phyloP scores from a whole-genome alignment of 2,113 vertebrate genomes.

The Gasterosteus aculeatus region DNA sequence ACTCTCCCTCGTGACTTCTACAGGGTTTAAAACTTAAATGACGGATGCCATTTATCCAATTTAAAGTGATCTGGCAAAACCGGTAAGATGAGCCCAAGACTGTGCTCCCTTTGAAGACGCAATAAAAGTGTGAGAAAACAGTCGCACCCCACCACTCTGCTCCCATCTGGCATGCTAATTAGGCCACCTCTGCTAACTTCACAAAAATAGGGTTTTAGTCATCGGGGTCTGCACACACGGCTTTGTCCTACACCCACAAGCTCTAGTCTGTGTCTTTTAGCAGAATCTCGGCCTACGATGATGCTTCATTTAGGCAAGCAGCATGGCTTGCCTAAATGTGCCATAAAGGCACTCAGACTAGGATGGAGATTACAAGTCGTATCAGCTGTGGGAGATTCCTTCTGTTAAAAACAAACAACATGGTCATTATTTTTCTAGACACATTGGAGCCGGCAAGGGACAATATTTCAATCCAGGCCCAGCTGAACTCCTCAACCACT shows the following conservation, averaged over 20 bases:
- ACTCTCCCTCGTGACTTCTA: conserved; percentile 26
- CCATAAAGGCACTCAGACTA: neutral
- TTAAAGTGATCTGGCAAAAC: conserved; percentile 12
- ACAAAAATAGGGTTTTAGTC: conserved; percentile 28
- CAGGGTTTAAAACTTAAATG: conserved; percentile 24
- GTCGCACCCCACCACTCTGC: conserved; percentile 47
- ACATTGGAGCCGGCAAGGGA: conserved; percentile 52
- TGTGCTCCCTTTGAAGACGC: conserved; percentile 68
- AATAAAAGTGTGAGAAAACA: conserved; percentile 71
- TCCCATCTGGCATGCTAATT: conserved; percentile 71
- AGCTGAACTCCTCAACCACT: conserved; percentile 32
- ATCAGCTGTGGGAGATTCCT: conserved; percentile 28
- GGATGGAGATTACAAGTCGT: conserved; percentile 36
- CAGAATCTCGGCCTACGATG: neutral
- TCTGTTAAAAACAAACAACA: conserved; percentile 36
- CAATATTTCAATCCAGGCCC: conserved; percentile 48
- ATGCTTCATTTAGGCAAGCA: neutral
- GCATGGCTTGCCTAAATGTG: too few species aligned
- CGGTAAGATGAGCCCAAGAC: conserved; percentile 4
- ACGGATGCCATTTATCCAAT: conserved; percentile 10
- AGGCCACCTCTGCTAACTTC: conserved; percentile 62
- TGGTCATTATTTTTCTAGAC: conserved; percentile 51
- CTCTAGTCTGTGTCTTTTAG: conserved; percentile 22
- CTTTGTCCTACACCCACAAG: conserved; percentile 18
- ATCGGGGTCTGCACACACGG: conserved; percentile 18